Evolutionary conservation across 2,113 vertebrate genomes (phyloP).

Genomic region (Maccullochella peelii): DNA sequence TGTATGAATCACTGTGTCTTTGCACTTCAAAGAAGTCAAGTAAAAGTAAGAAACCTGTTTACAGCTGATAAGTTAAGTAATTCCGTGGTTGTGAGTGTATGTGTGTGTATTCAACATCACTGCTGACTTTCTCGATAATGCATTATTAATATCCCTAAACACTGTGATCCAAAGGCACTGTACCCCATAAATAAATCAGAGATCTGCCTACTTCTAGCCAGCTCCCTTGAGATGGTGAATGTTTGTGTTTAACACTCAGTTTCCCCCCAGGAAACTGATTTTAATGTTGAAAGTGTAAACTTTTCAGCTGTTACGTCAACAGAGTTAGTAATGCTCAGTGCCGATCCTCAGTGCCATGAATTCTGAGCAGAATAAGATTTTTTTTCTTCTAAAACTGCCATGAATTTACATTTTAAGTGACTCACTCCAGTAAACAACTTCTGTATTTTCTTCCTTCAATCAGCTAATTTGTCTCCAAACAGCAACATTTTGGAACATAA

Average conservation of each 20-base stretch:
- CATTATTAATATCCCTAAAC: slow-evolving; percentile 77
- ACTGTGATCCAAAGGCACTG: slow-evolving; percentile 64
- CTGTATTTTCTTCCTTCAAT: not conserved
- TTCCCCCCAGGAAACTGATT: slow-evolving; percentile 41
- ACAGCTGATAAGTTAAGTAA: slow-evolving; percentile 29
- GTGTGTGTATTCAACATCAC: slow-evolving; percentile 38
- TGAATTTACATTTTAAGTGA: slow-evolving; percentile 30
- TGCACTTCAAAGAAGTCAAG: not conserved
- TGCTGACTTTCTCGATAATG: slow-evolving; percentile 40
- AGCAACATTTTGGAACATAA: not conserved
- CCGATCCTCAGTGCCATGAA: not conserved
- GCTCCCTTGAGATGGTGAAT: slow-evolving; percentile 42
- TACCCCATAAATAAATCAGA: slow-evolving; percentile 75
- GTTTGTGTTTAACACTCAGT: slow-evolving; percentile 52
- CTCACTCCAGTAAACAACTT: slow-evolving; percentile 10
- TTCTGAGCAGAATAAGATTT: not conserved
- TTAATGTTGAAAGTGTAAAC: slow-evolving; percentile 56
- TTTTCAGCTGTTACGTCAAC: slow-evolving; percentile 30
- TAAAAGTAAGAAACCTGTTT: slow-evolving; percentile 24
- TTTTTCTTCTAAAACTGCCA: not conserved
- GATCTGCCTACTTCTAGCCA: slow-evolving; percentile 28
- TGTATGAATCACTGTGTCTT: slow-evolving; percentile 6
- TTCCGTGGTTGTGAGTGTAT: not conserved
- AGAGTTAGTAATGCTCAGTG: slow-evolving; percentile 24
- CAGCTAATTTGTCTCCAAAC: slow-evolving; percentile 12